Evolutionary conservation across 1,140 invertebrate genomes (phyloP).

Genomic region (Drosophila orosa): DNA sequence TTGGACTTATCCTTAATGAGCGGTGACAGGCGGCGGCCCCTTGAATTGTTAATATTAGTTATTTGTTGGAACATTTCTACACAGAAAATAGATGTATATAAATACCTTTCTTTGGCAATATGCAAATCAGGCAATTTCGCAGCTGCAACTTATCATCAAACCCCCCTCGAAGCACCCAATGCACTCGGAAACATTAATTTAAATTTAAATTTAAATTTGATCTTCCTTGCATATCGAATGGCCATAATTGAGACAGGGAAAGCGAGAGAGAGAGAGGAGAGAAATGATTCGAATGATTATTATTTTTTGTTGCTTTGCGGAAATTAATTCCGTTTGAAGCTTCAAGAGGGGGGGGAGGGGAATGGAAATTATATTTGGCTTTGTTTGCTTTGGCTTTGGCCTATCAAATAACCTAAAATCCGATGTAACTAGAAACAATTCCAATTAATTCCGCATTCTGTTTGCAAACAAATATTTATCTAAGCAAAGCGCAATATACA

Average conservation of each 20-base stretch:
- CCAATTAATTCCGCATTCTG: constrained; percentile 64
- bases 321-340: constrained; percentile 47
- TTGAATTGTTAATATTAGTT: constrained; percentile 71
- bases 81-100: constrained; percentile 16
- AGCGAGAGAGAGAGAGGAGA: too few species aligned
- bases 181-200: constrained; percentile 54
- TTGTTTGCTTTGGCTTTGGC: constrained; percentile 38
- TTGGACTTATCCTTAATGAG: constrained; percentile 57
- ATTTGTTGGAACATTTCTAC: constrained; percentile 37
- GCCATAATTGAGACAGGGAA: constrained; percentile 42
- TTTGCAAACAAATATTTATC: constrained; percentile 62
- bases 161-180: background rate
- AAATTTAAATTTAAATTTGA: constrained; percentile 63
- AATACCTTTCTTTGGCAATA: constrained; percentile 24
- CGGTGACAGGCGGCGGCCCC: constrained; percentile 33
- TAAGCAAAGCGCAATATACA: constrained; percentile 55
- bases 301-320: constrained; percentile 38
- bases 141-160: constrained; percentile 33
- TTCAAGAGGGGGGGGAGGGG: background rate
- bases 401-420: constrained; percentile 49
- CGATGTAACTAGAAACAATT: constrained; percentile 54
- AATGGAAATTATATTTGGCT: constrained; percentile 7
- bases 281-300: constrained; percentile 41
- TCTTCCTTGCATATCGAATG: constrained; percentile 32
- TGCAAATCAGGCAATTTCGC: constrained; percentile 51